A percentile compares a stretch with the other conserved stretches of the same genome.
Conservation (phyloP, 2,888 invertebrate species). For the Oligia strigilis region DNA sequence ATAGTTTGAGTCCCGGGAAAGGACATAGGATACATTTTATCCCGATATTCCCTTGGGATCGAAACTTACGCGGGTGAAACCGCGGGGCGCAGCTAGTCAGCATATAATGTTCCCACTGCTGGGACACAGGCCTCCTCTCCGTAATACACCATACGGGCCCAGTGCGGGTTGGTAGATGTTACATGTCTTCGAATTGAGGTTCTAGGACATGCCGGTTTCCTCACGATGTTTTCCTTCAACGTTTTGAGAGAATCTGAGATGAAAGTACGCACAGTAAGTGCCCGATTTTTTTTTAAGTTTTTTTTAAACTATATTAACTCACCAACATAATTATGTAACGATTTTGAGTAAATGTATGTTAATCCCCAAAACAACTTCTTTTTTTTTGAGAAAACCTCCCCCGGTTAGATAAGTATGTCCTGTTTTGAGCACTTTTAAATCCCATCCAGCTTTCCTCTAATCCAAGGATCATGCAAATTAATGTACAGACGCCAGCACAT, state of each 20-base stretch:
- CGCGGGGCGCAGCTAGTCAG: background rate
- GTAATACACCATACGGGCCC: background rate
- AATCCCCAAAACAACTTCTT: background rate
- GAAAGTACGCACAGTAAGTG: background rate
- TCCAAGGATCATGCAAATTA: conserved; percentile 39
- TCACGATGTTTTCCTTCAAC: background rate
- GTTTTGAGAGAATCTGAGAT: background rate
- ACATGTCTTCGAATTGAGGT: background rate
- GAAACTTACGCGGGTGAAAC: too few species aligned
- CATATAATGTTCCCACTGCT: background rate
- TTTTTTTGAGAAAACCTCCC: too few species aligned
- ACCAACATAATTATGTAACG: background rate
- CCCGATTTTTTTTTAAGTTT: too few species aligned
- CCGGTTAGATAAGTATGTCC: background rate
- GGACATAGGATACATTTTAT: too few species aligned
- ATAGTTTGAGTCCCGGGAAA: too few species aligned
- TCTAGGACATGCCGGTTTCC: background rate
- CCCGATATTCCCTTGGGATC: too few species aligned
- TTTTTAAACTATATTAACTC: background rate
- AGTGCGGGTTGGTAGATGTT: background rate
- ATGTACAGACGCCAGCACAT: background rate
- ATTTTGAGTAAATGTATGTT: background rate
- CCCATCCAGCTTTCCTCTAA: conserved; percentile 7
- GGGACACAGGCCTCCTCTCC: background rate
- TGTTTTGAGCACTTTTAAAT: conserved; percentile 23